These are phyloP conservation scores for Ficedula albicollis DNA, from an alignment of 2,797 vertebrate species.

Conservation along the genomic window DNA sequence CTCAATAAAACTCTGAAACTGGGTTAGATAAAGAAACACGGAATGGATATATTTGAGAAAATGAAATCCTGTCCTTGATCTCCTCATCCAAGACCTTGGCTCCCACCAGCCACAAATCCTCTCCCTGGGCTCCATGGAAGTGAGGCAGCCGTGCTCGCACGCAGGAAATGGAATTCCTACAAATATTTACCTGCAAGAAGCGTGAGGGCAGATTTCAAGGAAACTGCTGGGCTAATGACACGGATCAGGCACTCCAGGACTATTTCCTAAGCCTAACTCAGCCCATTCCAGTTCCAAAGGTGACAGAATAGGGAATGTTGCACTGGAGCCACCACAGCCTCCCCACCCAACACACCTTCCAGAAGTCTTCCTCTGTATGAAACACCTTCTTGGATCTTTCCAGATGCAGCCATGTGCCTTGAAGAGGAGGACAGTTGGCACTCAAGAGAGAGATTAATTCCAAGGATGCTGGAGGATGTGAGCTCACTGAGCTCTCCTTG, in stretches of 20 bases:
- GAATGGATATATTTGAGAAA: neutral
- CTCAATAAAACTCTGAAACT: neutral
- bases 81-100: neutral
- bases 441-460: neutral
- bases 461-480: neutral
- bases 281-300: neutral
- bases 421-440: neutral
- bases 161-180: neutral
- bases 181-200: neutral
- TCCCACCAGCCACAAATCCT: neutral
- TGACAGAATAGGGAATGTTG: rapidly evolving
- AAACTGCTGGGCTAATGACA: neutral
- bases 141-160: rapidly evolving
- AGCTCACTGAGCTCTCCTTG: neutral
- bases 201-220: neutral
- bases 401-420: neutral
- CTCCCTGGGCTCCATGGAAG: rapidly evolving
- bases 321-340: neutral
- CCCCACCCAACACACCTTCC: neutral
- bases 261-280: neutral
- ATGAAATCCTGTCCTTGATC: neutral
- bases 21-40: neutral
- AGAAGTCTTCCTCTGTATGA: neutral
- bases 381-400: neutral
- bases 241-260: rapidly evolving